phyloP scores from a whole-genome alignment of 2,888 invertebrate species.

The Eucera pruinosa region DNA sequence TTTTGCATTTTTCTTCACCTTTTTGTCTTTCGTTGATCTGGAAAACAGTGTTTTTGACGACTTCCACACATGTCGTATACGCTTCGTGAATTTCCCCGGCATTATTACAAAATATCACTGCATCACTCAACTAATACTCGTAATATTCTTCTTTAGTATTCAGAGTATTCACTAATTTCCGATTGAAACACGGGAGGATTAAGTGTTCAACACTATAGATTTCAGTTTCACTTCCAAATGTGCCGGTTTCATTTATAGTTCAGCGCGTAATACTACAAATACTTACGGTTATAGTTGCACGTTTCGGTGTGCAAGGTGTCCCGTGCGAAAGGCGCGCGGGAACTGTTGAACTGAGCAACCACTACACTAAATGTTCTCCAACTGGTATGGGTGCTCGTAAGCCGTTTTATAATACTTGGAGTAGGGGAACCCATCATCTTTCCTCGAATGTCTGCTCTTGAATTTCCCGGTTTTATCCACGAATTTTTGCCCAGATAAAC shows the following conservation, averaged over 20 bases:
- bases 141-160: too few relatives aligned
- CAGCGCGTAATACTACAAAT: too few relatives aligned
- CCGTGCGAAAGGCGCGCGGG: conserved; percentile 47
- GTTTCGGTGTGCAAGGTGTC: background rate
- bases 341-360: conserved; percentile 59
- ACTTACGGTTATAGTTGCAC: too few relatives aligned
- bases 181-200: too few relatives aligned
- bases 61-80: conserved; percentile 23
- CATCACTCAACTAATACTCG: too few relatives aligned
- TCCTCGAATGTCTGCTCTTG: background rate
- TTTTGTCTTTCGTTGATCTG: background rate
- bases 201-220: background rate
- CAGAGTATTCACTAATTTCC: too few relatives aligned
- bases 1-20: background rate
- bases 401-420: conserved; percentile 26
- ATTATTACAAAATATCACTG: background rate
- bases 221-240: background rate
- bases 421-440: conserved; percentile 46
- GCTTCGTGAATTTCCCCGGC: conserved; percentile 31
- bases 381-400: conserved; percentile 41
- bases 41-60: background rate
- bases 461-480: background rate
- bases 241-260: background rate
- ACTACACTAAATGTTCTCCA: conserved; percentile 48
- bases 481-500: background rate